phyloP scores from a whole-genome alignment of 2,888 invertebrate species.

The Drosophila tripunctata region DNA sequence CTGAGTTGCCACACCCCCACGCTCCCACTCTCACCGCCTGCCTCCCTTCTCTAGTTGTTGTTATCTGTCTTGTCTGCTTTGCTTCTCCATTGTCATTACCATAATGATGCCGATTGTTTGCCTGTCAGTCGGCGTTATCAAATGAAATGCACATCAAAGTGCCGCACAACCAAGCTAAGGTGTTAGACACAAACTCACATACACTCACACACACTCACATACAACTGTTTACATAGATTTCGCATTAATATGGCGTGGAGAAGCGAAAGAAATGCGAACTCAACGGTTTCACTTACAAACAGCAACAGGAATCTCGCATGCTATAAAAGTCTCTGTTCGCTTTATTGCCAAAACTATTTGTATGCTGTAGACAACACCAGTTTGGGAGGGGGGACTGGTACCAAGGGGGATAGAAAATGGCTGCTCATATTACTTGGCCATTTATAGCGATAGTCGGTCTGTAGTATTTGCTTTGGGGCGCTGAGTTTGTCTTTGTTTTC shows the following conservation, averaged over 20 bases:
- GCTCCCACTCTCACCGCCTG: background rate
- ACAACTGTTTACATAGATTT: conserved; percentile 56
- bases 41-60: background rate
- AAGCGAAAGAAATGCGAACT: conserved; percentile 4
- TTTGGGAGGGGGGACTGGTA: background rate
- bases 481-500: conserved; percentile 21
- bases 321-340: conserved; percentile 41
- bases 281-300: conserved; percentile 37
- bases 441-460: conserved; percentile 17
- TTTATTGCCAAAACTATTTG: conserved; percentile 59
- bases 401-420: background rate
- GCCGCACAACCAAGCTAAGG: conserved; percentile 27
- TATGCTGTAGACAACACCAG: conserved; percentile 36
- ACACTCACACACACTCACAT: background rate
- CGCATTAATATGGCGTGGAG: conserved; percentile 37
- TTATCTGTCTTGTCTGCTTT: background rate
- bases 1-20: background rate
- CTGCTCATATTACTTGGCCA: conserved; percentile 40
- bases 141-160: conserved; percentile 50
- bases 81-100: conserved; percentile 45
- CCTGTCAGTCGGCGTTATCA: conserved; percentile 42
- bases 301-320: conserved; percentile 35
- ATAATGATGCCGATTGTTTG: conserved; percentile 51
- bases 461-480: conserved; percentile 1
- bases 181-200: conserved; percentile 15